Evolutionary conservation across 2,797 vertebrate genomes (phyloP).

Genomic region (Peromyscus eremicus): DNA sequence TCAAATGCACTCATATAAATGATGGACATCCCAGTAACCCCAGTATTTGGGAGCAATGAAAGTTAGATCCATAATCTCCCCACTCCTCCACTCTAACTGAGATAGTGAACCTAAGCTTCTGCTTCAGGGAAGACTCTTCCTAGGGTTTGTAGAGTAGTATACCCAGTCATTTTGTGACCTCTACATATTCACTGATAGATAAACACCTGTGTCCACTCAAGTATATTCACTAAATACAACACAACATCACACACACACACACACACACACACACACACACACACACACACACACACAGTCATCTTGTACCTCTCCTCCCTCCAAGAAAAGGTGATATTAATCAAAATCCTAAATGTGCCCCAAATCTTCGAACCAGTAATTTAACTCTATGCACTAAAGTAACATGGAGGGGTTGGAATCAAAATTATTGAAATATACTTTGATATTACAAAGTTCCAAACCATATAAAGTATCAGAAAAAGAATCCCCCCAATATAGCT

Average conservation of each 20-base stretch:
- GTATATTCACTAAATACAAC: background rate
- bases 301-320: background rate
- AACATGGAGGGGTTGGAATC: background rate
- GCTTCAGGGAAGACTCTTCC: background rate
- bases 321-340: background rate
- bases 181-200: background rate
- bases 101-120: background rate
- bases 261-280: background rate
- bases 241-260: background rate
- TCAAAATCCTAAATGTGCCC: background rate
- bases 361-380: background rate
- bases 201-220: background rate
- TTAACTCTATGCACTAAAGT: background rate
- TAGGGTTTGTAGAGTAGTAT: background rate
- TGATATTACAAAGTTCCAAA: background rate
- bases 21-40: background rate
- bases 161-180: background rate
- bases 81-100: background rate
- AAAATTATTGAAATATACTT: conserved; percentile 43
- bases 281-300: background rate
- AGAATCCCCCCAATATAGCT: background rate
- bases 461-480: background rate
- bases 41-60: background rate
- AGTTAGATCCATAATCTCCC: background rate
- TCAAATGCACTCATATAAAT: background rate